Conservation (phyloP, 2,888 invertebrate species). For the Gymnoscelis rufifasciata region DNA sequence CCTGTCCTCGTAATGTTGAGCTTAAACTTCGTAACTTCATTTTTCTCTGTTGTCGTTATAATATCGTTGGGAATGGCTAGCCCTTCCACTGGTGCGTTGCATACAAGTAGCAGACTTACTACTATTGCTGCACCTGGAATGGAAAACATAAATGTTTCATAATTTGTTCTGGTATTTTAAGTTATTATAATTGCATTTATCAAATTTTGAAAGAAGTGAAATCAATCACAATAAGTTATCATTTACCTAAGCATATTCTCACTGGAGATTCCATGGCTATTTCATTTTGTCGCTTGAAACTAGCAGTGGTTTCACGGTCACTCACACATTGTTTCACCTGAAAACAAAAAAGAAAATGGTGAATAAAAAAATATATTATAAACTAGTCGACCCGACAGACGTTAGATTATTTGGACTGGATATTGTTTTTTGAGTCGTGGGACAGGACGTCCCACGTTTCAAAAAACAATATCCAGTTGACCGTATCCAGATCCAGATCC, state of each 20-base stretch:
- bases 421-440: background rate
- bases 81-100: conserved; percentile 55
- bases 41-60: conserved; percentile 46
- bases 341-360: conserved; percentile 30
- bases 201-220: too few relatives aligned
- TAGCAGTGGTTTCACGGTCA: conserved; percentile 37
- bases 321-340: conserved; percentile 46
- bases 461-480: too few relatives aligned
- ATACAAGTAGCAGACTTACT: conserved; percentile 67
- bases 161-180: too few relatives aligned
- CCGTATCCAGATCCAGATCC: too few relatives aligned
- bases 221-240: too few relatives aligned
- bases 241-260: conserved; percentile 72
- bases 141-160: background rate
- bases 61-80: conserved; percentile 55
- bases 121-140: conserved; percentile 72
- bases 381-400: too few relatives aligned
- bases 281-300: conserved; percentile 52
- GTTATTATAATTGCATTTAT: too few relatives aligned
- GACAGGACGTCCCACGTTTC: too few relatives aligned
- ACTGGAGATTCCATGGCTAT: conserved; percentile 76
- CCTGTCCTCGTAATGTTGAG: conserved; percentile 43
- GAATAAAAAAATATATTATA: too few relatives aligned
- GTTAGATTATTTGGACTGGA: too few relatives aligned
- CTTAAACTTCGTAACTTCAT: conserved; percentile 45